Evolutionary conservation across 1,140 invertebrate species (phyloP).

Genomic region (Formica exsecta): DNA sequence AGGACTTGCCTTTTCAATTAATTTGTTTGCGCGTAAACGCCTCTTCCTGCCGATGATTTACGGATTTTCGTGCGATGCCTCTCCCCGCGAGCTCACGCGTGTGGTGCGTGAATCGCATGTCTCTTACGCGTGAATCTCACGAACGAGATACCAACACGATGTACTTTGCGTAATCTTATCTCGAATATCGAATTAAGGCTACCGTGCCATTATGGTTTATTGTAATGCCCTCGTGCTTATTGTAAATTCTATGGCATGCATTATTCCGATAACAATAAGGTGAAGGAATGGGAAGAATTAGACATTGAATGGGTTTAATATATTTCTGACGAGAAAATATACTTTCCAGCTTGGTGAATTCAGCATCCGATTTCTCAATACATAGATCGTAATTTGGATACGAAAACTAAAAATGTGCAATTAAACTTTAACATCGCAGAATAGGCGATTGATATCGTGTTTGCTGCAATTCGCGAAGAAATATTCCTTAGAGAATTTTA

Average conservation of each 20-base stretch:
- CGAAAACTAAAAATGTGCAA: background rate
- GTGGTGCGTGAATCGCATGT: slow-evolving; percentile 57
- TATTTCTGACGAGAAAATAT: background rate
- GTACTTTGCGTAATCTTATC: slow-evolving; percentile 14
- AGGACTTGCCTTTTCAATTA: slow-evolving; percentile 72
- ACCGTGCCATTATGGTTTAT: background rate
- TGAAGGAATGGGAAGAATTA: background rate
- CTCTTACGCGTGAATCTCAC: slow-evolving; percentile 20
- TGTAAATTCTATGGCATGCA: slow-evolving; percentile 18
- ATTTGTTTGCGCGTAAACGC: slow-evolving; percentile 77
- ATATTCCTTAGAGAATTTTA: slow-evolving; percentile 27
- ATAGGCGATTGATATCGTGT: background rate
- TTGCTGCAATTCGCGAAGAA: background rate
- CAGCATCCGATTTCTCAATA: background rate
- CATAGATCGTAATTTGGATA: background rate
- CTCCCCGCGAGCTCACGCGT: slow-evolving; percentile 39
- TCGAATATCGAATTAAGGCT: slow-evolving; percentile 35
- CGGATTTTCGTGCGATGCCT: slow-evolving; percentile 71
- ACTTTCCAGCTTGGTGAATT: background rate
- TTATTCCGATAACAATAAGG: slow-evolving; percentile 6
- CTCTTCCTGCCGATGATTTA: slow-evolving; percentile 75
- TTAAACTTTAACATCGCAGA: slow-evolving; percentile 1
- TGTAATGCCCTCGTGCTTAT: slow-evolving; percentile 19
- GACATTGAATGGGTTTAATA: background rate
- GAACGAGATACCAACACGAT: background rate